Conservation (phyloP, 2,888 invertebrate genomes). For the Ennomos quercinarius region DNA sequence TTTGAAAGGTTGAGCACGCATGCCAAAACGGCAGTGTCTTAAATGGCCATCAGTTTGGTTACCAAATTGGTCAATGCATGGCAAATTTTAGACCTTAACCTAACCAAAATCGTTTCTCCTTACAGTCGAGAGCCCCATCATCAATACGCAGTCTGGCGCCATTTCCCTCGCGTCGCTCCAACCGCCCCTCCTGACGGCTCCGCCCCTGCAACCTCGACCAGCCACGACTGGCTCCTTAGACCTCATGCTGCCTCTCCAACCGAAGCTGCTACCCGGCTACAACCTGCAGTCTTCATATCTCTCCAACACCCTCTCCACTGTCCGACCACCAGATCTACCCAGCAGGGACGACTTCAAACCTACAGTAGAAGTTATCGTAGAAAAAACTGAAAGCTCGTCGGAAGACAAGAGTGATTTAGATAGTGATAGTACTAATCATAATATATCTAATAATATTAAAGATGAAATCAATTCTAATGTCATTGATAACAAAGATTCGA, state of each 20-base stretch:
- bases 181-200: conserved; percentile 81
- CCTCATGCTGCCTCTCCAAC: conserved; percentile 90
- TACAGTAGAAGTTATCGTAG: conserved; percentile 68
- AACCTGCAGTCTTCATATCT: conserved; percentile 78
- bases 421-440: conserved; percentile 59
- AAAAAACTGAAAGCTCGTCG: conserved; percentile 58
- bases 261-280: conserved; percentile 87
- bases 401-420: conserved; percentile 52
- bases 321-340: conserved; percentile 72
- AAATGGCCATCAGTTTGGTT: too few species aligned
- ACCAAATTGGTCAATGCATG: too few species aligned
- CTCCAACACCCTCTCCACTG: conserved; percentile 82
- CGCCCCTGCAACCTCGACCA: conserved; percentile 88
- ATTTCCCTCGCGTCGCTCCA: conserved; percentile 82
- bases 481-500: conserved; percentile 63
- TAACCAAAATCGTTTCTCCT: conserved; percentile 48
- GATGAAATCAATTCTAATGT: conserved; percentile 77
- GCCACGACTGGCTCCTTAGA: conserved; percentile 89
- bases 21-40: too few species aligned
- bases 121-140: conserved; percentile 85
- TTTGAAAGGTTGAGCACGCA: too few species aligned
- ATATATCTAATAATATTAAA: conserved; percentile 55
- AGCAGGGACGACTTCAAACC: conserved; percentile 64
- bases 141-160: conserved; percentile 77
- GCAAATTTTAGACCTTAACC: neutral